Percentiles rank a stretch among this genome's conserved stretches.
These are phyloP conservation scores for Scaptomyza cyrtandrae DNA, from an alignment of 2,888 invertebrate genomes.

Conservation along the genomic window DNA sequence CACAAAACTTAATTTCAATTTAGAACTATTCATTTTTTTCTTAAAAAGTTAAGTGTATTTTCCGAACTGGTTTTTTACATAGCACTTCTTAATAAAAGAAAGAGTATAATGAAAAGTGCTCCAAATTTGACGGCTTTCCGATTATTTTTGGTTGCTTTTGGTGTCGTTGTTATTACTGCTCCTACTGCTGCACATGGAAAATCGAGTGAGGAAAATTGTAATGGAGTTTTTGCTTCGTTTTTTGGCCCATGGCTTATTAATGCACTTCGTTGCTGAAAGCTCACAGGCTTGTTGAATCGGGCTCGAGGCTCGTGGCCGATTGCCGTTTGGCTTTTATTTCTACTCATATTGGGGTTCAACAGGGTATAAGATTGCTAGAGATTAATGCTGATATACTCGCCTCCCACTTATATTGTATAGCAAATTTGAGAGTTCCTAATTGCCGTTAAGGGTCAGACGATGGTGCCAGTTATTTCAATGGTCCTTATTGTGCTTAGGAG, in stretches of 20 bases:
- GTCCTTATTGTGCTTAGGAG: conserved; percentile 32
- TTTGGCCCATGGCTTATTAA: conserved; percentile 58
- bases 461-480: conserved; percentile 47
- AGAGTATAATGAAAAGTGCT: conserved; percentile 12
- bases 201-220: conserved; percentile 31
- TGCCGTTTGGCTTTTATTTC: conserved; percentile 30
- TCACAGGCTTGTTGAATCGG: neutral
- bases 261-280: conserved; percentile 40
- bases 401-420: conserved; percentile 34
- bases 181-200: conserved; percentile 33
- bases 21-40: no score
- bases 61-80: neutral
- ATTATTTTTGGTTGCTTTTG: conserved; percentile 32
- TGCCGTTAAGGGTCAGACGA: conserved; percentile 52
- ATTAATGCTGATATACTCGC: conserved; percentile 60
- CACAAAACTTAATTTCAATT: no score
- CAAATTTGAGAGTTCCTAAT: conserved; percentile 55
- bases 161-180: conserved; percentile 26
- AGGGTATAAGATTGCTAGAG: conserved; percentile 51
- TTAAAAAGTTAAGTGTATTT: neutral
- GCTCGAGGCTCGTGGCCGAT: conserved; percentile 14
- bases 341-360: conserved; percentile 49
- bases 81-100: neutral
- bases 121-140: neutral
- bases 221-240: conserved; percentile 39